Evolutionary conservation across 2,888 invertebrate species (phyloP).

Genomic region (Stegophylla sp.): DNA sequence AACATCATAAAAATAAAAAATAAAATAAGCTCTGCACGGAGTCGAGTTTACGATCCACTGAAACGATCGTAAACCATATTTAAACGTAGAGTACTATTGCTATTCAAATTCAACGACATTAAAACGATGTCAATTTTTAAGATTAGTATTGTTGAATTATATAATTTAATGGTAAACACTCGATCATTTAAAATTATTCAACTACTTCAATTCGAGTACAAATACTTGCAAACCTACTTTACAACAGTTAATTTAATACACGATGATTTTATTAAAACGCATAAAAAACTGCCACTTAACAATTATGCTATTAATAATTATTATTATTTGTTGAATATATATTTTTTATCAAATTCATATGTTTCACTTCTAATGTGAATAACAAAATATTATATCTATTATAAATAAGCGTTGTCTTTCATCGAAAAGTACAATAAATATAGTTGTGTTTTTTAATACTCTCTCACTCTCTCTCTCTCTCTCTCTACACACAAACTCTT

Average conservation of each 20-base stretch:
- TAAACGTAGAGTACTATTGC: conserved; percentile 4
- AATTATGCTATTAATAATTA: conserved; percentile 32
- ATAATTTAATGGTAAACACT: conserved; percentile 31
- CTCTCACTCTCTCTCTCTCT: no score
- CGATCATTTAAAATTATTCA: conserved; percentile 37
- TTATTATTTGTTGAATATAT: not conserved
- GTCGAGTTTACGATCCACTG: conserved; percentile 42
- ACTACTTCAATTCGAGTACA: conserved; percentile 30
- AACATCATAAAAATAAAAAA: conserved; percentile 32
- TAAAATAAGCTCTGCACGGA: conserved; percentile 25
- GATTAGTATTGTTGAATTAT: conserved; percentile 18
- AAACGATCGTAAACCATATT: conserved; percentile 36
- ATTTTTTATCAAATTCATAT: conserved; percentile 8
- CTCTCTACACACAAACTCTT: not conserved
- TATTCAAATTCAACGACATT: conserved; percentile 47
- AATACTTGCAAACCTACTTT: conserved; percentile 35
- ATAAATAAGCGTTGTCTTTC: conserved; percentile 16
- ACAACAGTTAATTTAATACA: not conserved
- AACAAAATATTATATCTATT: conserved; percentile 3
- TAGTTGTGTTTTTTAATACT: not conserved
- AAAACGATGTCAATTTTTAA: conserved; percentile 43
- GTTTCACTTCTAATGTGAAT: not conserved
- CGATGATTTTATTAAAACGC: conserved; percentile 16
- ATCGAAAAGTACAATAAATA: not conserved
- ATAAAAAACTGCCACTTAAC: not conserved